Evolutionary conservation across 2,888 invertebrate genomes (phyloP).

Genomic region (Polyploca ridens): DNA sequence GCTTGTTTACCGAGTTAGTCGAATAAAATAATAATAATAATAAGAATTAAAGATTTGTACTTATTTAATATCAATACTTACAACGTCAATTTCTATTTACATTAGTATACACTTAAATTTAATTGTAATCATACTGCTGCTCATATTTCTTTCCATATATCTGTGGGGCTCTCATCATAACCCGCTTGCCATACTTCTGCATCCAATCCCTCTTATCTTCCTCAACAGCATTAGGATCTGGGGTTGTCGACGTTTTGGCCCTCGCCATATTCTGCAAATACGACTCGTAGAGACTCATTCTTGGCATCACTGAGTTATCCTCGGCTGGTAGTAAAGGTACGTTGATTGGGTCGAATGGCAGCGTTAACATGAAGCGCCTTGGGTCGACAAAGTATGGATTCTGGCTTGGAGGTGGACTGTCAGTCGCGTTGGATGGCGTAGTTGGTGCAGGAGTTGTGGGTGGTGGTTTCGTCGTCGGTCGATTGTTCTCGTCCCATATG

Average conservation of each 20-base stretch:
- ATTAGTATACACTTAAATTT: conserved; percentile 16
- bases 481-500: conserved; percentile 74
- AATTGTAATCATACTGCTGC: conserved; percentile 49
- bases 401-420: conserved; percentile 26
- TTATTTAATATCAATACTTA: background rate
- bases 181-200: conserved; percentile 48
- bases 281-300: conserved; percentile 75
- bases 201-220: conserved; percentile 49
- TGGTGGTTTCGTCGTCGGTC: conserved; percentile 45
- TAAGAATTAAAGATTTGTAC: no score
- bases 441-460: conserved; percentile 20
- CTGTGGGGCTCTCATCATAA: conserved; percentile 48
- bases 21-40: no score
- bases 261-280: conserved; percentile 64
- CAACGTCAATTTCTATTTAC: conserved; percentile 18
- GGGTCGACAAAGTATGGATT: conserved; percentile 49
- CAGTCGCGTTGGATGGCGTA: conserved; percentile 37
- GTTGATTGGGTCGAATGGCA: conserved; percentile 74
- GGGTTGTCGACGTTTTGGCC: conserved; percentile 57
- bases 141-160: conserved; percentile 48
- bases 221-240: conserved; percentile 37
- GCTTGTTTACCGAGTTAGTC: no score
- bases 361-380: conserved; percentile 61
- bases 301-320: conserved; percentile 72
- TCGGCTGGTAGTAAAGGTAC: conserved; percentile 73